Evolutionary conservation across 2,888 invertebrate genomes (phyloP), one percentile per base, ranked within the genome.

Genomic region (Leucophenga montana): DNA sequence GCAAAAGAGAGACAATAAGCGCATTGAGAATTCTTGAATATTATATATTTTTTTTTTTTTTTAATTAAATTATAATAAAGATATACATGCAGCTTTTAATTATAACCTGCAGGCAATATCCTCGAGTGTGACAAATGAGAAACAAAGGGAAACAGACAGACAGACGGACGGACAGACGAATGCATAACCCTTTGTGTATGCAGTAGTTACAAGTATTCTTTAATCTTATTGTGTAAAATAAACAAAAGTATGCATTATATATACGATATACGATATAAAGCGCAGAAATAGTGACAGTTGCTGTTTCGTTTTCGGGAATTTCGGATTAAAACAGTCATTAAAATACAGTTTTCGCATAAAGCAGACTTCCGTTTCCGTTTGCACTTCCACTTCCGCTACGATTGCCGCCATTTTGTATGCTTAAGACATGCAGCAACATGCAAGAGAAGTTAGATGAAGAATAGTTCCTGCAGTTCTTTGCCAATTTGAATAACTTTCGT

Each of bases 101-200:
- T 80, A 83, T 71, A 75, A 62, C 80, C 71, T 73, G 68, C 59
- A 77, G 79, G 56, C 71, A 68, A 67, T 27, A 20, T 57, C 31
- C 2, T 14, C 13, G 27, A 39, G 27, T 27, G 27, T 39, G 39
- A 39, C 39, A 39, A 39, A 39, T 39, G 39, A 39, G 11, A 5
- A 11, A 39, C 39, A 39, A 39, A 39, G 11, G n/a, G n/a, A n/a
- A n/a, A n/a, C 8, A 39, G 4, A 13, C 11, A 9, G 54, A 54
- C 11, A 20, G 18, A 20, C 57, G 27, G 57, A 11, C 56, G 18
- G 56, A 56, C 22, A 31, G n/a, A 31, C 8, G 46, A 50, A 48
- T 48, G 48, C 48, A 50, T 50, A 39, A 5, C 39, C 39, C n/a
- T 18, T 50, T 50, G 13, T 50, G 50, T n/a, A 46, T 46, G 46